Base-by-base conservation (phyloP, 1,140 invertebrate species). In the Lasioglossum baleicum region DNA sequence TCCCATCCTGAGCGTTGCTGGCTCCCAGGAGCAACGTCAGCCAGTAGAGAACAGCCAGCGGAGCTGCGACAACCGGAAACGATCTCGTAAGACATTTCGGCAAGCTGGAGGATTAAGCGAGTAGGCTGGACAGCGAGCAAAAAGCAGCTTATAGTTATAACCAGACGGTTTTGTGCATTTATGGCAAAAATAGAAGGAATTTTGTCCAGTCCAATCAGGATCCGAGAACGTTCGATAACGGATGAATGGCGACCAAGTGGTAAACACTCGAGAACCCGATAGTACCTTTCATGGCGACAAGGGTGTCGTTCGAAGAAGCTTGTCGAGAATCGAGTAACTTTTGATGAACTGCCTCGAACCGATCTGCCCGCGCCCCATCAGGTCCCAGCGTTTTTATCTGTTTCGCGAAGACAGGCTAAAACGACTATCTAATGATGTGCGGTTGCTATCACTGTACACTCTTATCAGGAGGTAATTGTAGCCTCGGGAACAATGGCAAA, bases 391-490 rank as follows among this genome's bases (percentile, higher is more conserved):
- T 65, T 78, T 78, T 78, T 78, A 78, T 78, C 2, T 61, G 2
- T 22, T 17, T 10, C 40, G 75, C 17, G 13, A 72, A 67, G 64
- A 51, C 51, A 44, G 20, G 20, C 26, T 53, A 58, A 61, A 40
- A n/a, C 31, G 8, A n/a, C n/a, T 58, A 11, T 7, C 2, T 60
- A 60, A 79, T 72, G 48, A 82, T 69, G 73, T 35, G 35, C 17
- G 2, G 7, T 4, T 22, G 22, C 58, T 82, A 82, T 82, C 80
- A 53, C 40, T 15, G 35, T 48, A 10, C 0, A 0, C 4, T 48
- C 69, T 82, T 82, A 82, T 82, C 80, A 40, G 26, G 5, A 77
- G 35, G 63, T 42, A 71, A 60, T 71, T 70, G 22, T 35, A 67
- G 42, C 44, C 76, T 73, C 26, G 75, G 63, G 22, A 80, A 80